Conservation (phyloP, 2,888 invertebrate genomes). For the Aspidiotus destructor region DNA sequence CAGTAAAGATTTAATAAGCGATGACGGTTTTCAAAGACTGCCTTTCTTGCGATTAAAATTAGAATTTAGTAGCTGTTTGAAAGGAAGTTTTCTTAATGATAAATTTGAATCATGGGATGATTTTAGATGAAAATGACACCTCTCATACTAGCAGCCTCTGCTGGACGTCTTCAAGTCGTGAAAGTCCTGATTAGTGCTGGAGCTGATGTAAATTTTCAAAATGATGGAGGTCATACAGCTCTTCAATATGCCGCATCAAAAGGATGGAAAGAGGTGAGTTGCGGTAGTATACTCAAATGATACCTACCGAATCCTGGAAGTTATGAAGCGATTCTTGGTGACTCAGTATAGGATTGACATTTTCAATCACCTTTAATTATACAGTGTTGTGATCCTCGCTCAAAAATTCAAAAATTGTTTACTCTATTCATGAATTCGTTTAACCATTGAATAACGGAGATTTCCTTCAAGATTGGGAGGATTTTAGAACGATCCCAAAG, state of each 20-base stretch:
- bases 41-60: too few species aligned
- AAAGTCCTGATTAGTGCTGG: conserved; percentile 55
- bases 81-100: too few species aligned
- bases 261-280: conserved; percentile 57
- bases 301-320: too few species aligned
- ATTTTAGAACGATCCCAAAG: too few species aligned
- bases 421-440: too few species aligned
- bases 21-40: too few species aligned
- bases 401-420: too few species aligned
- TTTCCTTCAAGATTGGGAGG: too few species aligned
- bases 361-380: conserved; percentile 20
- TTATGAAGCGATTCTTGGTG: background rate
- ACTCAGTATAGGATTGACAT: background rate
- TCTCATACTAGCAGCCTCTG: conserved; percentile 67
- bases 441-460: too few species aligned
- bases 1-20: too few species aligned
- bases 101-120: conserved; percentile 28
- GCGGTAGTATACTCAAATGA: conserved; percentile 11
- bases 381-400: conserved; percentile 2
- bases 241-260: conserved; percentile 81
- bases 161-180: conserved; percentile 61
- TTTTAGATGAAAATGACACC: conserved; percentile 61
- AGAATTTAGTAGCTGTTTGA: too few species aligned
- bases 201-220: conserved; percentile 63
- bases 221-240: conserved; percentile 64